phyloP scores from a whole-genome alignment of 2,113 vertebrate species.

The Lontra canadensis region DNA sequence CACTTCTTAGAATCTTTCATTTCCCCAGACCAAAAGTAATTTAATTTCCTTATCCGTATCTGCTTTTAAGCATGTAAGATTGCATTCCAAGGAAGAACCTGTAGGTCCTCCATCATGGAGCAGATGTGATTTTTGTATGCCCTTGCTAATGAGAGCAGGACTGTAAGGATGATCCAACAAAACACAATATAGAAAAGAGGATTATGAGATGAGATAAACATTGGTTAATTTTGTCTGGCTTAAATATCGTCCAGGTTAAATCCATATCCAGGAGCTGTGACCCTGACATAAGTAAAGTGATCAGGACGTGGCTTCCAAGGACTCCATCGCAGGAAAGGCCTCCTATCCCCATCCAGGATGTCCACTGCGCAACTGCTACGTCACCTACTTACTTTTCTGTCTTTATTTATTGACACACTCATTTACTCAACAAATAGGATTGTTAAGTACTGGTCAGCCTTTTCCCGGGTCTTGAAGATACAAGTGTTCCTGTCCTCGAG shows the following conservation, averaged over 20 bases:
- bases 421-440: not conserved
- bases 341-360: not conserved
- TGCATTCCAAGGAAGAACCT: not conserved
- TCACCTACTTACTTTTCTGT: not conserved
- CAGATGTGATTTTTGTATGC: not conserved
- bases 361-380: too few species aligned
- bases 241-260: not conserved
- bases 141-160: not conserved
- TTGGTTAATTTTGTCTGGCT: not conserved
- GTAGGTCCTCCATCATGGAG: not conserved
- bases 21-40: not conserved
- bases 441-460: not conserved
- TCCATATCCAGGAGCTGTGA: not conserved
- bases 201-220: not conserved
- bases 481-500: not conserved
- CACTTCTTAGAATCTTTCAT: not conserved
- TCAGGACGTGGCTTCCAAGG: not conserved
- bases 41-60: not conserved
- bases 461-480: not conserved
- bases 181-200: not conserved
- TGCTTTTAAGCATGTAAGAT: not conserved
- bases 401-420: not conserved
- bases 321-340: not conserved
- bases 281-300: not conserved
- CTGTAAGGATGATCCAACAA: not conserved